Evolutionary conservation across 2,797 vertebrate species (phyloP).

Genomic region (Acrocephalus scirpaceus): DNA sequence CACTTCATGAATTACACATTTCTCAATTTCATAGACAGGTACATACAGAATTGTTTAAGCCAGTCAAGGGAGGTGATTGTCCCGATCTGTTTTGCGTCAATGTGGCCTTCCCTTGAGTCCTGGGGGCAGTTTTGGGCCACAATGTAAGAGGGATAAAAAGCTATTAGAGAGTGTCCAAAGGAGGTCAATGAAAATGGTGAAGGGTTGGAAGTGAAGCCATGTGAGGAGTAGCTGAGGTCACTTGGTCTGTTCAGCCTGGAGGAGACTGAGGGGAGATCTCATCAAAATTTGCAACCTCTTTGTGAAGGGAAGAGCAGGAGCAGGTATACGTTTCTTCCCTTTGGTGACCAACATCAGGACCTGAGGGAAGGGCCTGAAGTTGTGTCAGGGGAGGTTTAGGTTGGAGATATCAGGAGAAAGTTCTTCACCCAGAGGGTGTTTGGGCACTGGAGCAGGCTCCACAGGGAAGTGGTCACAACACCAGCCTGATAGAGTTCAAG

Average conservation of each 20-base stretch:
- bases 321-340: neutral
- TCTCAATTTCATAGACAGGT: neutral
- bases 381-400: neutral
- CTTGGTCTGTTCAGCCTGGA: neutral
- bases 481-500: neutral
- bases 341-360: neutral
- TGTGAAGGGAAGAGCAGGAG: accelerated
- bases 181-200: neutral
- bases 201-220: neutral
- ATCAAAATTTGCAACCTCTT: neutral
- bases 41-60: neutral
- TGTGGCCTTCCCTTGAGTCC: neutral
- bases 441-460: neutral
- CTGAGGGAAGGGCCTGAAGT: accelerated
- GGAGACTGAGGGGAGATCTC: neutral
- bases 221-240: neutral
- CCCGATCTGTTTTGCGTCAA: accelerated
- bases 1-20: neutral
- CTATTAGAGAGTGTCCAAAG: neutral
- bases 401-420: neutral
- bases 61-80: neutral
- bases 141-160: neutral
- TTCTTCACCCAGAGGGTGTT: accelerated
- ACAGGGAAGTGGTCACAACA: neutral
- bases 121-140: neutral